phyloP scores from a whole-genome alignment of 1,140 invertebrate genomes.

The Drosophila repletoides region DNA sequence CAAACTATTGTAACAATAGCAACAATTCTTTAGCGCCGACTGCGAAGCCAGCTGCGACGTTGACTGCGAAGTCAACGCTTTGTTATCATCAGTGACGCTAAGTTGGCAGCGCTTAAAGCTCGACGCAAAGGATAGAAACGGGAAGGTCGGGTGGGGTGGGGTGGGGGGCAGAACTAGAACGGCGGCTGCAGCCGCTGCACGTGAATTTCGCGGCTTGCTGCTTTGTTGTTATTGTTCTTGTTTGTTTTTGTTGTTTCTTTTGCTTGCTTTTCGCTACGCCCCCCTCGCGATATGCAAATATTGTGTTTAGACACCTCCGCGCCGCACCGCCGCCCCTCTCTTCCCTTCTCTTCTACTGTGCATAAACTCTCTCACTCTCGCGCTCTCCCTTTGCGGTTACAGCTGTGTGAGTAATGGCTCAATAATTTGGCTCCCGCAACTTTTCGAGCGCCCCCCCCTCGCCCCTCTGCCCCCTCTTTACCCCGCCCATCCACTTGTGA shows the following conservation, averaged over 20 bases:
- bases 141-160: too few relatives aligned
- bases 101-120: too few relatives aligned
- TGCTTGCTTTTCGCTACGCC: too few relatives aligned
- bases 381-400: constrained; percentile 25
- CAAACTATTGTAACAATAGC: constrained; percentile 51
- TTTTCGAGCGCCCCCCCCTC: background rate
- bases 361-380: background rate
- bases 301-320: background rate
- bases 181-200: constrained; percentile 20
- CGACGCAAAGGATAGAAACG: too few relatives aligned
- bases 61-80: background rate
- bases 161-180: too few relatives aligned
- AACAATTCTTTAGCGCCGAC: background rate
- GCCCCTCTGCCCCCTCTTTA: background rate
- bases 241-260: background rate
- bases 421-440: constrained; percentile 64
- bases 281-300: constrained; percentile 32
- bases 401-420: constrained; percentile 70
- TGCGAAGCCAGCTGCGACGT: constrained; percentile 15
- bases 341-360: too few relatives aligned
- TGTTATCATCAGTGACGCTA: constrained; percentile 36
- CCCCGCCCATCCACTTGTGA: background rate
- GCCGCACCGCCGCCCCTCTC: background rate
- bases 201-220: constrained; percentile 38
- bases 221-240: background rate